Conservation (phyloP, 2,888 invertebrate species). For the Drosophila paracracens region DNA sequence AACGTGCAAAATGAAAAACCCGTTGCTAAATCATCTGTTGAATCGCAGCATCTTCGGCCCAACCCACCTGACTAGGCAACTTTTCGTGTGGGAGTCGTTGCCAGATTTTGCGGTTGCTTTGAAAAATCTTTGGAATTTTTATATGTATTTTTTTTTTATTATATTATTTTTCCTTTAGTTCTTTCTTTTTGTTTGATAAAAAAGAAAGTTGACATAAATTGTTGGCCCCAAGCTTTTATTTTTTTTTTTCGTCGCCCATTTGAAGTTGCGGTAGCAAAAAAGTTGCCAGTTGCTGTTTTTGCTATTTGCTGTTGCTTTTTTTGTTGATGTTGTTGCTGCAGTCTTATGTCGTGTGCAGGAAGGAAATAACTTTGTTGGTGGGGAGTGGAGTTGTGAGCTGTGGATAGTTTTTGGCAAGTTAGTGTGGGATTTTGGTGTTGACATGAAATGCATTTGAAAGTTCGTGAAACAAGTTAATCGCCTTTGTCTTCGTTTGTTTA, state of each 20-base stretch:
- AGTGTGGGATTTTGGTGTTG: slow-evolving; percentile 57
- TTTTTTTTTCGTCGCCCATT: slow-evolving; percentile 39
- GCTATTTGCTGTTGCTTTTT: slow-evolving; percentile 33
- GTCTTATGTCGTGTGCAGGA: slow-evolving; percentile 62
- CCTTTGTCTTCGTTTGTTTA: slow-evolving; percentile 42
- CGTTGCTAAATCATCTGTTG: slow-evolving; percentile 75
- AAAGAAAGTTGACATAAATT: slow-evolving; percentile 80
- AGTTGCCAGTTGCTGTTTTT: slow-evolving; percentile 36
- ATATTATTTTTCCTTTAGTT: slow-evolving; percentile 50
- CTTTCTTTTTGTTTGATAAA: slow-evolving; percentile 77
- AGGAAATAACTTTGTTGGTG: slow-evolving; percentile 60
- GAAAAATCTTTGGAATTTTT: slow-evolving; percentile 72
- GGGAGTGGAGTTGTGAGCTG: slow-evolving; percentile 6
- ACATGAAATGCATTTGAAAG: slow-evolving; percentile 72
- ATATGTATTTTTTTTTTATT: slow-evolving; percentile 15
- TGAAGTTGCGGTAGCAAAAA: slow-evolving; percentile 65
- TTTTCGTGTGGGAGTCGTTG: slow-evolving; percentile 72
- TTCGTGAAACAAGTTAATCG: slow-evolving; percentile 75
- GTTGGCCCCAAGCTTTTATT: slow-evolving; percentile 50
- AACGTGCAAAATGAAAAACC: slow-evolving; percentile 51
- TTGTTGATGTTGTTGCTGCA: slow-evolving; percentile 25
- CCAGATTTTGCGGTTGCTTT: slow-evolving; percentile 75
- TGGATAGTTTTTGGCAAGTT: slow-evolving; percentile 55
- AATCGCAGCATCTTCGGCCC: slow-evolving; percentile 46
- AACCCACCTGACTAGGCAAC: slow-evolving; percentile 74